phyloP scores from a whole-genome alignment of 2,113 vertebrate species.

The Bufo gargarizans region DNA sequence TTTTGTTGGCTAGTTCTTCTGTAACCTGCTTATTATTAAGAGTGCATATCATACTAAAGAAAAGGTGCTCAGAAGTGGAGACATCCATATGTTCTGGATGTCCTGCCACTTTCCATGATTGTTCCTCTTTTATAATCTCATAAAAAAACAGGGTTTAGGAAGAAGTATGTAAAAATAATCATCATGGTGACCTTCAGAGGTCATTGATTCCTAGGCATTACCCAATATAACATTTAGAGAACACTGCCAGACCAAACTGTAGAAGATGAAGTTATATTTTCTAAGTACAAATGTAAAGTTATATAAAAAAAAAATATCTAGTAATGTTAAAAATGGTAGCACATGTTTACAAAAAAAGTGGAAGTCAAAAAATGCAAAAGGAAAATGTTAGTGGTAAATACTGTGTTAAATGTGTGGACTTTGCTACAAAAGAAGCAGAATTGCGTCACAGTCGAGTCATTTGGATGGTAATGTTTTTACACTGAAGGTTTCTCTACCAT shows the following conservation, averaged over 20 bases:
- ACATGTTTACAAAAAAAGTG: not conserved
- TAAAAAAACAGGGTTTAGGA: slow-evolving; percentile 56
- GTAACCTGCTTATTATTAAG: slow-evolving; percentile 69
- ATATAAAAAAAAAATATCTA: not conserved
- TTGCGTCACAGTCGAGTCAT: not conserved
- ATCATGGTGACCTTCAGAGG: not conserved
- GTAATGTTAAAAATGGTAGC: not conserved
- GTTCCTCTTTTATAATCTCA: slow-evolving; percentile 65
- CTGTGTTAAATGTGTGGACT: not conserved
- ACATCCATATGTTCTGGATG: slow-evolving; percentile 63
- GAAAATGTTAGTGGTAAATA: not conserved
- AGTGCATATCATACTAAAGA: slow-evolving; percentile 72
- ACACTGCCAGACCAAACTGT: slow-evolving; percentile 24
- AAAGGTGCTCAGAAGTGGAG: slow-evolving; percentile 69
- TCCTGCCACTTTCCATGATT: slow-evolving; percentile 40
- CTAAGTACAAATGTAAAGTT: not conserved
- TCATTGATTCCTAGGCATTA: not conserved
- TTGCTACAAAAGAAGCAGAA: not conserved
- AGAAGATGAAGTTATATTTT: slow-evolving; percentile 28
- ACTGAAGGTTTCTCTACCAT: not conserved
- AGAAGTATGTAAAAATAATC: slow-evolving; percentile 4
- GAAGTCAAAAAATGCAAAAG: not conserved
- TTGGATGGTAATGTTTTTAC: not conserved
- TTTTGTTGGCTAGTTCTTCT: slow-evolving; percentile 70
- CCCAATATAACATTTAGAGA: not conserved